These are phyloP conservation scores for Clunio marinus DNA, from an alignment of 2,888 invertebrate genomes.

Conservation along the genomic window DNA sequence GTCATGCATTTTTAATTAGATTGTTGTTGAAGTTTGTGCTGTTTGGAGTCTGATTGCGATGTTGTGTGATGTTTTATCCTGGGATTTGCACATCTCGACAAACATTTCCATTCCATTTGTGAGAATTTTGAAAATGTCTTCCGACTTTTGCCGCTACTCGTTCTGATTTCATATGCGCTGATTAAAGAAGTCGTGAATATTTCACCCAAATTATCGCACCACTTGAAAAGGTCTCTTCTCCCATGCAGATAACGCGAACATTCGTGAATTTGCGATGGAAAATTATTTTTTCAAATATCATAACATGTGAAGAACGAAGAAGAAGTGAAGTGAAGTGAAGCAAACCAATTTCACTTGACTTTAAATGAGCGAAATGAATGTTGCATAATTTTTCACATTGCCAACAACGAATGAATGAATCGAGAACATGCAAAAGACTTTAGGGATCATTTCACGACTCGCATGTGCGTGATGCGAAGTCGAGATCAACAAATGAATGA, in stretches of 20 bases:
- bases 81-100: slow-evolving; percentile 28
- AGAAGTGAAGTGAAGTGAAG: not conserved
- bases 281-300: not conserved
- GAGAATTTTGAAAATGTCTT: not conserved
- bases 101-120: not conserved
- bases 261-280: not conserved
- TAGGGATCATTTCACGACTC: not conserved
- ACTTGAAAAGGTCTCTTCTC: too few species aligned
- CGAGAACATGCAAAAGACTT: not conserved
- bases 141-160: not conserved
- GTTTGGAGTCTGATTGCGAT: slow-evolving; percentile 21
- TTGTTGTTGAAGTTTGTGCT: not conserved
- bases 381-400: not conserved
- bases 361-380: not conserved
- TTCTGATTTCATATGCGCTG: slow-evolving; percentile 13
- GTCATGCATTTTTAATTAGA: slow-evolving; percentile 38
- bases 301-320: too few species aligned
- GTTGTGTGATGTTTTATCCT: slow-evolving; percentile 1
- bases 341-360: not conserved
- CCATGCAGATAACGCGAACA: too few species aligned
- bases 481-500: not conserved
- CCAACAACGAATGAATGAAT: not conserved
- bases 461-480: not conserved
- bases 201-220: slow-evolving; percentile 3
- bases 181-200: slow-evolving; percentile 6